These are phyloP conservation scores for Balanococcus diminutus DNA, from an alignment of 2,888 invertebrate species.

Conservation along the genomic window DNA sequence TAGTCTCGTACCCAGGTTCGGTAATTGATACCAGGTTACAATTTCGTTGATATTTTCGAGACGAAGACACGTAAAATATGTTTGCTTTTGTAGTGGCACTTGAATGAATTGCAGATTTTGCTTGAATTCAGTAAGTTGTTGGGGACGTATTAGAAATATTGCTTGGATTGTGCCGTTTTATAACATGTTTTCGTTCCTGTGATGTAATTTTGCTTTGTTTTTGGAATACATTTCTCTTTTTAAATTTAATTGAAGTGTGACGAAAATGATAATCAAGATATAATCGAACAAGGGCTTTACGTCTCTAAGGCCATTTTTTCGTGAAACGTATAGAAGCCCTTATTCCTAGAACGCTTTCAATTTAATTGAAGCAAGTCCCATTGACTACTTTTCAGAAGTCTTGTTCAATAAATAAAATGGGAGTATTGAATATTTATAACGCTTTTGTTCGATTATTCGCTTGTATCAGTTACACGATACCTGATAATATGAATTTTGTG, in stretches of 20 bases:
- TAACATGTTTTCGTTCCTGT: no score
- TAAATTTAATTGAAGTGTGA: no score
- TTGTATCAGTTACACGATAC: neutral
- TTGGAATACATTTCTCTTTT: no score
- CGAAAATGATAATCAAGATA: no score
- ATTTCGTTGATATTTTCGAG: neutral
- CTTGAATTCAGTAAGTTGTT: conserved; percentile 50
- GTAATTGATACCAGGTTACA: neutral
- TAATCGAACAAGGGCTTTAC: no score
- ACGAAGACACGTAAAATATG: conserved; percentile 10
- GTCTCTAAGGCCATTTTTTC: no score
- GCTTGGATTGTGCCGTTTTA: neutral
- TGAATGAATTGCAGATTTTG: conserved; percentile 43
- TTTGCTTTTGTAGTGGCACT: conserved; percentile 51
- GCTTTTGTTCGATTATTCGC: neutral
- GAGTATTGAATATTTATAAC: neutral
- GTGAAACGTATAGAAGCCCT: no score
- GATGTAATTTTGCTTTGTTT: neutral
- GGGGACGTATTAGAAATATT: neutral
- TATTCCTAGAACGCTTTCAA: no score
- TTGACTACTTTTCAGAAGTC: no score
- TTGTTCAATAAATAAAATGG: neutral
- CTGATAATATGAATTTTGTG: neutral
- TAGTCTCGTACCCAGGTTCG: neutral
- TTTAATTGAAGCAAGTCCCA: no score